Conservation (phyloP, 2,797 vertebrate species). For the Tauraco hartlaubi region DNA sequence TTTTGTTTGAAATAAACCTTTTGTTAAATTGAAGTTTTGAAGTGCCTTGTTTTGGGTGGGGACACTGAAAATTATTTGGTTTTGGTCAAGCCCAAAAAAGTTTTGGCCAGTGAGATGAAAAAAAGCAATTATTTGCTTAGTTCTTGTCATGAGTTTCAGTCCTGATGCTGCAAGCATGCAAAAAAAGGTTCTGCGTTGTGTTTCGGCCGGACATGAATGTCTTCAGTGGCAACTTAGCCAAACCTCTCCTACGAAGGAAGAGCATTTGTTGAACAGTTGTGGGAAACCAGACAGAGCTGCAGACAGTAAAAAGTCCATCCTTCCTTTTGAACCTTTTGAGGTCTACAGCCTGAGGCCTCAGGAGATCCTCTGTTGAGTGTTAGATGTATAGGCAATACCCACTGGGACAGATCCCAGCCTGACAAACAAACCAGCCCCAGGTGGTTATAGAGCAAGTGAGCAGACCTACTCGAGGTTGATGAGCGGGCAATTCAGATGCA, state of each 20-base stretch:
- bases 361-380: not conserved
- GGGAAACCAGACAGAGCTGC: not conserved
- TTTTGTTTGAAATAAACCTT: constrained; percentile 47
- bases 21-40: not conserved
- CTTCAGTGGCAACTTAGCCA: not conserved
- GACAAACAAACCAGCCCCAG: not conserved
- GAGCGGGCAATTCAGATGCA: not conserved
- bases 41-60: constrained; percentile 4
- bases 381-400: not conserved
- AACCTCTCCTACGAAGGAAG: not conserved
- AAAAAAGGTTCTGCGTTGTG: not conserved
- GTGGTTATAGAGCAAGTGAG: not conserved
- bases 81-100: not conserved
- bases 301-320: not conserved
- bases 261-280: constrained; percentile 56
- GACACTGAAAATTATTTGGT: constrained; percentile 1
- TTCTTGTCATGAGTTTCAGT: not conserved
- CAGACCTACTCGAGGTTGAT: not conserved
- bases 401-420: not conserved
- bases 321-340: not conserved
- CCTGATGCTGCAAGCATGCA: not conserved
- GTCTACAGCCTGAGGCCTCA: not conserved
- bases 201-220: not conserved
- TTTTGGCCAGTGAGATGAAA: constrained; percentile 31
- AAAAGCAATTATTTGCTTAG: not conserved